Evolutionary conservation across 35 echinoderm and acorn worm species (phyloP).

Genomic region (Diadema setosum): DNA sequence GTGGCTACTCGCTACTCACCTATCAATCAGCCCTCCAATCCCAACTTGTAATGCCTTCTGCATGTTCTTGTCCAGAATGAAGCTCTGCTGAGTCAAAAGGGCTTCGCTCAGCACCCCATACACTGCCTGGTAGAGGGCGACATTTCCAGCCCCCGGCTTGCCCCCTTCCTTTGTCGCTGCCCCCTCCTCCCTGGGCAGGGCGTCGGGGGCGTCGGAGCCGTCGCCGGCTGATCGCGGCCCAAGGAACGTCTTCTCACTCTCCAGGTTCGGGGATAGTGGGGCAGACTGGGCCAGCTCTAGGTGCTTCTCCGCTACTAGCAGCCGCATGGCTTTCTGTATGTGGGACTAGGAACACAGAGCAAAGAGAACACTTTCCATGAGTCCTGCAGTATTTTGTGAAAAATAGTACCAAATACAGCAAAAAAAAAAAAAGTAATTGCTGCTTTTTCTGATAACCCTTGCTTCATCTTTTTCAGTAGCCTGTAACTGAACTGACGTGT

Average conservation of each 20-base stretch:
- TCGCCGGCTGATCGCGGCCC: neutral
- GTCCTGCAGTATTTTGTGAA: too few species aligned
- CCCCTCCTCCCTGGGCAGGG: neutral
- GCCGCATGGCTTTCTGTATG: neutral
- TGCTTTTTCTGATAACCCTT: too few species aligned
- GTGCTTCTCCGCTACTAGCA: neutral
- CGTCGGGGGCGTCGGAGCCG: neutral
- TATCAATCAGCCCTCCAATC: neutral
- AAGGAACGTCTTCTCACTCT: neutral
- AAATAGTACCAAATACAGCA: too few species aligned
- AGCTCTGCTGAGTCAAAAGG: neutral
- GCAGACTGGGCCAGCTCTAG: neutral
- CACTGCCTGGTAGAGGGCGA: neutral
- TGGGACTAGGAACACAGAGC: neutral
- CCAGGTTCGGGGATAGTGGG: neutral
- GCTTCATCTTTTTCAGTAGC: too few species aligned
- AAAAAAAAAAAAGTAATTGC: too few species aligned
- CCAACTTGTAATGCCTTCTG: neutral
- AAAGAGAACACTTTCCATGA: too few species aligned
- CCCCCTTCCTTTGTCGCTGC: neutral
- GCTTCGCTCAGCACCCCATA: neutral
- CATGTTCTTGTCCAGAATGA: neutral
- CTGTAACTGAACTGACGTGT: too few species aligned
- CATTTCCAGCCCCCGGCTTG: neutral
- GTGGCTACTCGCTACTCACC: too few species aligned